phyloP scores from a whole-genome alignment of 64 coral and sea anemone species.

The Hydrozoanthus tunicans region DNA sequence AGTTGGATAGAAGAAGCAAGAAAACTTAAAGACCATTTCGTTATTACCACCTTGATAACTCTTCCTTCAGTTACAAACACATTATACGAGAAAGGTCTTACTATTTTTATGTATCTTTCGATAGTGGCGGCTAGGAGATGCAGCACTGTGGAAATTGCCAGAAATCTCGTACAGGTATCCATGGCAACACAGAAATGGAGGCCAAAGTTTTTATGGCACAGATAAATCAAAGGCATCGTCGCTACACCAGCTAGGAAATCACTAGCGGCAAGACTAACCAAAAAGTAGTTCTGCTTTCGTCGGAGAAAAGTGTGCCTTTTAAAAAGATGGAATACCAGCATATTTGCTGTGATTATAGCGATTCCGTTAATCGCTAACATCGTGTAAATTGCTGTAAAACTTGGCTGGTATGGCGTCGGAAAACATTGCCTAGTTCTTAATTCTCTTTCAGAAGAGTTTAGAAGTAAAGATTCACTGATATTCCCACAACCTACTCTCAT shows the following conservation, averaged over 20 bases:
- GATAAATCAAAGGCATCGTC: constrained; percentile 16
- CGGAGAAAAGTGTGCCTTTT: constrained; percentile 10
- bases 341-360: constrained; percentile 11
- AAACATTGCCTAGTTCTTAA: not conserved
- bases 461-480: not conserved
- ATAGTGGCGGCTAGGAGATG: constrained; percentile 26
- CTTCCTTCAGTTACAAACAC: constrained; percentile 24
- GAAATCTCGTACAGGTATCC: constrained; percentile 47
- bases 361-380: not conserved
- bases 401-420: not conserved
- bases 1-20: not conserved
- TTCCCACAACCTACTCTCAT: constrained; percentile 16
- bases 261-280: constrained; percentile 36
- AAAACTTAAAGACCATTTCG: not conserved
- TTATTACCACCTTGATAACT: not conserved
- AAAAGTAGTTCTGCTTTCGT: constrained; percentile 41
- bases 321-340: constrained; percentile 16
- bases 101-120: constrained; percentile 50
- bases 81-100: constrained; percentile 11
- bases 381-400: not conserved
- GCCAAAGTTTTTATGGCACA: not conserved
- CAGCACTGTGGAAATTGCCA: constrained; percentile 26
- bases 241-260: constrained; percentile 12
- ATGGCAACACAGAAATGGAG: constrained; percentile 23
- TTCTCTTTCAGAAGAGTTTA: not conserved